These are phyloP conservation scores for Potorous gilbertii DNA, from an alignment of 2,797 vertebrate genomes.

Conservation along the genomic window DNA sequence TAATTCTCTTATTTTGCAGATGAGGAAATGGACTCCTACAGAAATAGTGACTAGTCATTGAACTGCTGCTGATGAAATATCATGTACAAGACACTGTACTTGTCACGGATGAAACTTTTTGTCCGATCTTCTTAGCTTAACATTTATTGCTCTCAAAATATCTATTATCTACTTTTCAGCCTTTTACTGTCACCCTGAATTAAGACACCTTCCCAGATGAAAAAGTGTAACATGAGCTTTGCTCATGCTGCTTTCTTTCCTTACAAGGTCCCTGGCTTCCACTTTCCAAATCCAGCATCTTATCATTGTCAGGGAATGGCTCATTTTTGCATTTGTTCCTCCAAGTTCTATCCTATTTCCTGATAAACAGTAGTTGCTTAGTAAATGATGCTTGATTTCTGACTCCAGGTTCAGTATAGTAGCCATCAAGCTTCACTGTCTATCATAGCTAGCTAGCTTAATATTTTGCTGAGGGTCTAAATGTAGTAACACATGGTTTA, in stretches of 20 bases:
- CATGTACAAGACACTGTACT: background rate
- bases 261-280: background rate
- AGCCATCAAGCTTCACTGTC: background rate
- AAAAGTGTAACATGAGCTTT: background rate
- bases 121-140: no score
- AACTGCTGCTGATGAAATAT: background rate
- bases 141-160: background rate
- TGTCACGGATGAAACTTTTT: background rate
- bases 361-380: background rate
- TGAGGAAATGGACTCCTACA: background rate
- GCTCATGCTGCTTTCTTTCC: background rate
- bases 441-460: background rate
- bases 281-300: background rate
- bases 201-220: background rate
- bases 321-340: background rate
- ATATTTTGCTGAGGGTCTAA: background rate
- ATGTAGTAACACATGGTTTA: background rate
- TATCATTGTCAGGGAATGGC: no score
- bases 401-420: background rate
- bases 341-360: background rate
- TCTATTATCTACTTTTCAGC: background rate
- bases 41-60: background rate
- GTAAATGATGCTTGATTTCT: background rate
- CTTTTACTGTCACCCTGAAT: background rate
- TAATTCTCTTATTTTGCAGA: background rate